Evolutionary conservation across 2,797 vertebrate species (phyloP).

Genomic region (Cichlasoma orientale): DNA sequence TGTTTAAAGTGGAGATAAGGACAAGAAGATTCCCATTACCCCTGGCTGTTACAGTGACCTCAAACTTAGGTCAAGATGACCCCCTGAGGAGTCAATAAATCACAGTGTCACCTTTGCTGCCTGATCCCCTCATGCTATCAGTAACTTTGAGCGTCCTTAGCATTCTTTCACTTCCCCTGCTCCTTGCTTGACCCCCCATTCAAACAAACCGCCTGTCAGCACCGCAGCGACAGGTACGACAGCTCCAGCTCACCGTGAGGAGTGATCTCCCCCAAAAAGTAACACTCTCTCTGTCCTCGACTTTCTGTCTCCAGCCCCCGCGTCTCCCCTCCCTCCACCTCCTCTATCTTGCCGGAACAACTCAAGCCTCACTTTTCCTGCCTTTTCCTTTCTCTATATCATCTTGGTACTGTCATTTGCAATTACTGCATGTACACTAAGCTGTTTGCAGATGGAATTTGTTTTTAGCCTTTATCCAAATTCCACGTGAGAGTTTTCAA

Average conservation of each 20-base stretch:
- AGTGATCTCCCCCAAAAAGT: constrained; percentile 75
- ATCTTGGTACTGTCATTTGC: constrained; percentile 60
- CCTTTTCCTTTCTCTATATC: constrained; percentile 36
- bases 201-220: constrained; percentile 87
- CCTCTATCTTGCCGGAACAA: constrained; percentile 35
- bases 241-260: constrained; percentile 74
- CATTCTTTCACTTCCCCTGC: constrained; percentile 81
- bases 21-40: constrained; percentile 55
- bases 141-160: constrained; percentile 81
- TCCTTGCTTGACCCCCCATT: constrained; percentile 79
- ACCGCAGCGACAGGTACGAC: constrained; percentile 82
- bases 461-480: constrained; percentile 63
- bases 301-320: constrained; percentile 54
- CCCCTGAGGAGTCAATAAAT: constrained; percentile 81
- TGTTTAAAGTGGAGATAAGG: constrained; percentile 44
- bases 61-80: constrained; percentile 76
- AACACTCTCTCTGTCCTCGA: constrained; percentile 68
- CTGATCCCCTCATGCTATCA: constrained; percentile 72
- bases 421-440: constrained; percentile 56
- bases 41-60: constrained; percentile 67
- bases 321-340: constrained; percentile 26
- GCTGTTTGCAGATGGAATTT: constrained; percentile 71
- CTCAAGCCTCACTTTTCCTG: constrained; percentile 21
- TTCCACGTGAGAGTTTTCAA: constrained; percentile 63
- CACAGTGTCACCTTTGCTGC: constrained; percentile 78